Conservation (phyloP, 2,797 vertebrate genomes). For the Rhinogobio ventralis region DNA sequence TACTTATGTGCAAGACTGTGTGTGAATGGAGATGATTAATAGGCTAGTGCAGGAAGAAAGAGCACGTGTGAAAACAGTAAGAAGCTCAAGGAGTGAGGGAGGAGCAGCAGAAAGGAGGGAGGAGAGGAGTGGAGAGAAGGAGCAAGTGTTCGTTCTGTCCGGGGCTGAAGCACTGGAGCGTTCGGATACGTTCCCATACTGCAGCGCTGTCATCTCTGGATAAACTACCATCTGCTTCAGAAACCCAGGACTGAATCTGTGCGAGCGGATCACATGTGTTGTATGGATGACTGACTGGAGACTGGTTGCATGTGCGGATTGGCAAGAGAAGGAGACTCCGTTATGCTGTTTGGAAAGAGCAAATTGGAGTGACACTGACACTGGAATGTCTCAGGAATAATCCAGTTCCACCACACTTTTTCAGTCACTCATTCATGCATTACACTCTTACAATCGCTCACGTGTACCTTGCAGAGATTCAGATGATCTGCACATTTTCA, state of each 20-base stretch:
- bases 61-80: constrained; percentile 50
- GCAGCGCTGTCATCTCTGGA: constrained; percentile 45
- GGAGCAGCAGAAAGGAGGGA: constrained; percentile 58
- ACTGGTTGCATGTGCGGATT: constrained; percentile 23
- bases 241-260: constrained; percentile 17
- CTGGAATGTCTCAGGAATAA: constrained; percentile 21
- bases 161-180: constrained; percentile 36
- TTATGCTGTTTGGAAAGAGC: constrained; percentile 16
- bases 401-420: constrained; percentile 2
- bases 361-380: constrained; percentile 31
- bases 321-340: not conserved
- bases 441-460: not conserved
- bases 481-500: not conserved
- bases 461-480: not conserved
- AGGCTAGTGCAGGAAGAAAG: constrained; percentile 32
- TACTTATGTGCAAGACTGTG: constrained; percentile 64
- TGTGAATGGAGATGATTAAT: constrained; percentile 61
- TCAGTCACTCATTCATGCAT: not conserved
- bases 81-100: constrained; percentile 55
- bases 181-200: constrained; percentile 48
- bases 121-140: not conserved
- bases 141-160: constrained; percentile 10
- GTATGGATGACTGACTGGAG: constrained; percentile 26
- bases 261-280: constrained; percentile 21
- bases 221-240: constrained; percentile 23